Conservation (phyloP, 2,113 vertebrate genomes). For the Neofelis nebulosa region DNA sequence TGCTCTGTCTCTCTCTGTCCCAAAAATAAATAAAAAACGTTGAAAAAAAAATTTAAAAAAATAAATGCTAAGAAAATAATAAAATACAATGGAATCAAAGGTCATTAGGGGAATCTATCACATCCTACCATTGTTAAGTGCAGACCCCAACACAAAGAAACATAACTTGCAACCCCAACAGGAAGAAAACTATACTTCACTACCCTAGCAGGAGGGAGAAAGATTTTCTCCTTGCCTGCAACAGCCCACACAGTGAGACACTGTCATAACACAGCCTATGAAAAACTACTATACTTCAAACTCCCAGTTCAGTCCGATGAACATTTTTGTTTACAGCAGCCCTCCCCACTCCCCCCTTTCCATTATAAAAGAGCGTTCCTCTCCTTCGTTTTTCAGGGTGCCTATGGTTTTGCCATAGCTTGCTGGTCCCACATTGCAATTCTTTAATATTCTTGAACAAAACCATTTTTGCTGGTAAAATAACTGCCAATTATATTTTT, state of each 20-base stretch:
- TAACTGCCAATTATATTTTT: neutral
- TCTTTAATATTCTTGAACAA: neutral
- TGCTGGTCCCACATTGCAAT: neutral
- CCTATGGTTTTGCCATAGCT: neutral
- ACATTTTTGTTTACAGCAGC: neutral
- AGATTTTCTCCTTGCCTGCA: neutral
- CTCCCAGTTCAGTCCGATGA: neutral
- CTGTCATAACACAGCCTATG: neutral
- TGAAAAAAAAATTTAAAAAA: too few relatives aligned
- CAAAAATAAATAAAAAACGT: too few relatives aligned
- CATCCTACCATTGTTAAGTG: neutral
- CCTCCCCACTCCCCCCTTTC: neutral
- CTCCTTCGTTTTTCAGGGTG: neutral
- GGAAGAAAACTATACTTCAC: neutral
- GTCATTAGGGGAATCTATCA: neutral
- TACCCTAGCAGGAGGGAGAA: neutral
- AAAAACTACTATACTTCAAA: neutral
- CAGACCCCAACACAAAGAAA: neutral
- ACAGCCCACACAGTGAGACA: neutral
- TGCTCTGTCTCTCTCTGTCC: too few relatives aligned
- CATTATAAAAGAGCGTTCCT: neutral
- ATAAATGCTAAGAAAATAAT: neutral
- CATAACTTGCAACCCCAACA: neutral
- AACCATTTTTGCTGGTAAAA: neutral
- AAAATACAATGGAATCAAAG: neutral